Evolutionary conservation across 2,888 invertebrate species (phyloP).

Genomic region (Geotrupes spiniger): DNA sequence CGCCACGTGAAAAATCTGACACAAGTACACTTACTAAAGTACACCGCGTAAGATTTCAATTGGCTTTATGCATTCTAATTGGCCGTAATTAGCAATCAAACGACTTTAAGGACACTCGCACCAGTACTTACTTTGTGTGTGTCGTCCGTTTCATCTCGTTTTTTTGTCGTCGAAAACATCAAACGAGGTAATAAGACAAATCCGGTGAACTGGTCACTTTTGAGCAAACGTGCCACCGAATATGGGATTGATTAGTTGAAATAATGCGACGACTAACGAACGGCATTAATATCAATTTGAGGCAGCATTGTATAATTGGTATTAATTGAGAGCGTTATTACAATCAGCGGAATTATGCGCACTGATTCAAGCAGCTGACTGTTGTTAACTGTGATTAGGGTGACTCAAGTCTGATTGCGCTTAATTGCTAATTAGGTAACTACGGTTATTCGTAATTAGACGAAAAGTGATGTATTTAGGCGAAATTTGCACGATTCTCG

Average conservation of each 20-base stretch:
- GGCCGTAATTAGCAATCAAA: conserved; percentile 20
- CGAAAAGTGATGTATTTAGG: too few species aligned
- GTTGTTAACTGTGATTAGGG: conserved; percentile 36
- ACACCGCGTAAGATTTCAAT: not conserved
- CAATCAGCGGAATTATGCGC: conserved; percentile 43
- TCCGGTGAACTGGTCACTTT: too few species aligned
- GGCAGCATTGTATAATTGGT: conserved; percentile 39
- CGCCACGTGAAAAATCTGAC: too few species aligned
- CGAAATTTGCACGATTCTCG: too few species aligned
- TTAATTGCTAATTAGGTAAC: conserved; percentile 40
- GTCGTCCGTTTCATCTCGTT: too few species aligned
- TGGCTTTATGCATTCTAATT: conserved; percentile 10
- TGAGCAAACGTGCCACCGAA: too few species aligned
- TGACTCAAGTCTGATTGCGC: conserved; percentile 40
- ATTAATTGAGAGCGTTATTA: conserved; percentile 44
- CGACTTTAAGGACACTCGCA: conserved; percentile 11
- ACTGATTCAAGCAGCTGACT: conserved; percentile 35
- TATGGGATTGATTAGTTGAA: too few species aligned
- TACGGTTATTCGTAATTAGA: conserved; percentile 27
- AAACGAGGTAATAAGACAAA: too few species aligned
- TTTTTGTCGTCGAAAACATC: too few species aligned
- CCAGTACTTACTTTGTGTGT: conserved; percentile 18
- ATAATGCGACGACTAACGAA: conserved; percentile 8
- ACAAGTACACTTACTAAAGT: not conserved
- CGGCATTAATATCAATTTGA: conserved; percentile 27